Percentiles rank a stretch among this genome's conserved stretches.
phyloP scores from a whole-genome alignment of 2,797 vertebrate genomes.

The Sebastes ruberrimus region DNA sequence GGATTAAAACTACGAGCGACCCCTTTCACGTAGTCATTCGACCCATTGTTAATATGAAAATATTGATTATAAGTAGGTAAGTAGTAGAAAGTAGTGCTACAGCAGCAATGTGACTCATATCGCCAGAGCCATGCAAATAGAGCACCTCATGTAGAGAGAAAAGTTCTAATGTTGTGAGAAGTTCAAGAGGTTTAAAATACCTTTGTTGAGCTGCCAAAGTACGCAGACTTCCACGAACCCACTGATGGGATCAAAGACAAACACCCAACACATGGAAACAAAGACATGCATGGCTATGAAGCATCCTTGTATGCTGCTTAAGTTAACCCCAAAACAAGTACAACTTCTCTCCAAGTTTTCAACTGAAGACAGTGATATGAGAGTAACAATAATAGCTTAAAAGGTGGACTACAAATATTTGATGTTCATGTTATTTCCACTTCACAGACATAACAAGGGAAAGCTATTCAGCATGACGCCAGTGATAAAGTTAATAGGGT shows the following conservation, averaged over 20 bases:
- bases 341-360: constrained; percentile 41
- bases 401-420: constrained; percentile 29
- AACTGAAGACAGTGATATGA: neutral
- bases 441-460: neutral
- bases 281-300: constrained; percentile 25
- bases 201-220: constrained; percentile 53
- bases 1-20: neutral
- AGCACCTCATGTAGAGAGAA: constrained; percentile 11
- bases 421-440: constrained; percentile 29
- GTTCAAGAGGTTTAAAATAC: constrained; percentile 11
- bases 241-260: constrained; percentile 41
- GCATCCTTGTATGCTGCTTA: constrained; percentile 8
- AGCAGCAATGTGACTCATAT: neutral
- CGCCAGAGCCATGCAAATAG: neutral
- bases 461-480: constrained; percentile 12
- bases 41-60: neutral
- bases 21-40: neutral
- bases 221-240: constrained; percentile 24
- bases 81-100: neutral
- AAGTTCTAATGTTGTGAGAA: neutral
- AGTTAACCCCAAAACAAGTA: constrained; percentile 35
- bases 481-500: constrained; percentile 7
- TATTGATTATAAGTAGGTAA: neutral
- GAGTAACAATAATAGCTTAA: constrained; percentile 28
- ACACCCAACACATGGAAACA: constrained; percentile 18